These are phyloP conservation scores for Actinernus sp. DNA, from an alignment of 92 coral and sea anemone species.

Conservation along the genomic window DNA sequence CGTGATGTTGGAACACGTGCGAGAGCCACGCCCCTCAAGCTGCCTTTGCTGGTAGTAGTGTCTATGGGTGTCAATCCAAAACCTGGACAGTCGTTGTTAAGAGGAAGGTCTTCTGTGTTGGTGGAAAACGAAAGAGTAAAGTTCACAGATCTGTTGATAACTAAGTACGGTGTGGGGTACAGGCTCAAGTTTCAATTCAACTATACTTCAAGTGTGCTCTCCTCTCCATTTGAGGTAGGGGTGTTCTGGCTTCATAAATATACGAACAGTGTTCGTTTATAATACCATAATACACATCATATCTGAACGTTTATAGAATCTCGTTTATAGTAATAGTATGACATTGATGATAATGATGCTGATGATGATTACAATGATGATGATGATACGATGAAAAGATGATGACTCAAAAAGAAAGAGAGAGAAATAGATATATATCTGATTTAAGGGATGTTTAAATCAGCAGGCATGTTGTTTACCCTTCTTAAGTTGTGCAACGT, in stretches of 20 bases:
- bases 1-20: slow-evolving; percentile 79
- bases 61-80: slow-evolving; percentile 65
- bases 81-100: slow-evolving; percentile 52
- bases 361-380: no score
- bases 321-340: no score
- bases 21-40: slow-evolving; percentile 77
- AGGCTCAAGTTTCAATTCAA: slow-evolving; percentile 62
- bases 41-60: slow-evolving; percentile 55
- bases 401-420: no score
- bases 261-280: no score
- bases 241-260: no score
- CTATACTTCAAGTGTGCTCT: slow-evolving; percentile 50
- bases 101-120: slow-evolving; percentile 62
- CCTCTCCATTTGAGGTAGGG: slow-evolving; percentile 72
- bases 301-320: no score
- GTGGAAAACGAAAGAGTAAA: slow-evolving; percentile 71
- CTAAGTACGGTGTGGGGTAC: slow-evolving; percentile 65
- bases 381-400: no score
- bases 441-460: no score
- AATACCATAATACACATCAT: no score
- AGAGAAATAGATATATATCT: no score
- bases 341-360: no score
- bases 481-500: neutral
- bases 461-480: no score
- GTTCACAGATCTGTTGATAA: slow-evolving; percentile 70